phyloP scores from a whole-genome alignment of 1,140 invertebrate species.

The Pinna nobilis region DNA sequence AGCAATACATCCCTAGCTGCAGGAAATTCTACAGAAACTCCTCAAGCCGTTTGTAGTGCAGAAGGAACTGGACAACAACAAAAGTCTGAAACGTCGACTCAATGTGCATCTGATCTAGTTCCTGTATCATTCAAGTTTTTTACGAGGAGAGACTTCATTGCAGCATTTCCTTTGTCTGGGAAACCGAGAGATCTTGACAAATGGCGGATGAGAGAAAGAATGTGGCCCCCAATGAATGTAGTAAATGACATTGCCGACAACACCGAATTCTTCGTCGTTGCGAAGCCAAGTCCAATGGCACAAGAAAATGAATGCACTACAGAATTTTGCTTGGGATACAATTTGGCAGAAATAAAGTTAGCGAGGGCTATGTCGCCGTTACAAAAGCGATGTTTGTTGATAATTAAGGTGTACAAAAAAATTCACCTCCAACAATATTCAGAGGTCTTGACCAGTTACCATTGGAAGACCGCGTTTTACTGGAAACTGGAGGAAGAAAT shows the following conservation, averaged over 20 bases:
- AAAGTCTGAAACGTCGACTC: background rate
- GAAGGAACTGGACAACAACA: background rate
- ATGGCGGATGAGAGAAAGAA: conserved; percentile 22
- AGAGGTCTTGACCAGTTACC: conserved; percentile 3
- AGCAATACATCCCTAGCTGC: background rate
- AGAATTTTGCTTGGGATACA: conserved; percentile 32
- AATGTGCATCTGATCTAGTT: background rate
- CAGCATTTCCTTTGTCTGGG: conserved; percentile 24
- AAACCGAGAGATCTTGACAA: conserved; percentile 11
- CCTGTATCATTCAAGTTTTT: background rate
- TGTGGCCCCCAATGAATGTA: conserved; percentile 21
- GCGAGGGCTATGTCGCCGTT: background rate
- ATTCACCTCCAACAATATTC: background rate
- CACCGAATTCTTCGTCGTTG: conserved; percentile 31
- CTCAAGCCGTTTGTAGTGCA: background rate
- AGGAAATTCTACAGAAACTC: background rate
- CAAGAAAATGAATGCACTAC: background rate
- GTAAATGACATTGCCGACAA: conserved; percentile 14
- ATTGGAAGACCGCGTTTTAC: conserved; percentile 13
- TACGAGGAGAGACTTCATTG: conserved; percentile 34
- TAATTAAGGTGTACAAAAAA: conserved; percentile 1
- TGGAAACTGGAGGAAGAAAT: background rate
- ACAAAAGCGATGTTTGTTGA: conserved; percentile 6
- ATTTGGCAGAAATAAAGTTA: conserved; percentile 24
- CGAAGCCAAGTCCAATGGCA: conserved; percentile 24